Conservation (phyloP, 2,888 invertebrate genomes). For the Agrotis ipsilon region DNA sequence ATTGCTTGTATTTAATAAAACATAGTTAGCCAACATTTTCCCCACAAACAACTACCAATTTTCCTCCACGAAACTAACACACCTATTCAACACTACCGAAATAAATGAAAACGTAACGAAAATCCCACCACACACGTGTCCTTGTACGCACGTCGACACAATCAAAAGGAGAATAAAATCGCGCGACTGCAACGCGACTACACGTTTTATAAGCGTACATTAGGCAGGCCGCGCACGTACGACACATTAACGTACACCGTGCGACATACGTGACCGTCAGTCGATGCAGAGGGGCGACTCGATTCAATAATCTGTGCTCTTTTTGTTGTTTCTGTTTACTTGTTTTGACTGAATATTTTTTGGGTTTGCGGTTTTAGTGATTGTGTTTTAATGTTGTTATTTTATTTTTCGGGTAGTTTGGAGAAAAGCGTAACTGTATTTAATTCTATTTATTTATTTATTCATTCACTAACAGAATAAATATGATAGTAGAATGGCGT, state of each 20-base stretch:
- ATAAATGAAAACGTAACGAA: slow-evolving; percentile 63
- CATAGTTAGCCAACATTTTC: slow-evolving; percentile 20
- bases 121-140: slow-evolving; percentile 70
- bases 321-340: slow-evolving; percentile 70
- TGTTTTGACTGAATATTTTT: slow-evolving; percentile 62
- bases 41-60: slow-evolving; percentile 19
- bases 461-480: background rate
- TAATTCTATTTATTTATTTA: background rate
- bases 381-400: slow-evolving; percentile 50
- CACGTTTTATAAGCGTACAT: slow-evolving; percentile 79
- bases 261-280: slow-evolving; percentile 81
- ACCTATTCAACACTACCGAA: slow-evolving; percentile 46
- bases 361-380: slow-evolving; percentile 35
- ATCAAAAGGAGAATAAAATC: slow-evolving; percentile 86
- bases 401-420: slow-evolving; percentile 6
- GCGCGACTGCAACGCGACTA: slow-evolving; percentile 72
- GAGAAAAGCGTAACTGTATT: background rate
- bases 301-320: slow-evolving; percentile 80
- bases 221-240: slow-evolving; percentile 83
- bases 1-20: background rate
- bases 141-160: slow-evolving; percentile 81
- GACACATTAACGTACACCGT: slow-evolving; percentile 87
- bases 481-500: no score
- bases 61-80: slow-evolving; percentile 41
- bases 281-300: slow-evolving; percentile 70